Conservation (phyloP, 1,140 invertebrate species). For the Diachasma alloeum region DNA sequence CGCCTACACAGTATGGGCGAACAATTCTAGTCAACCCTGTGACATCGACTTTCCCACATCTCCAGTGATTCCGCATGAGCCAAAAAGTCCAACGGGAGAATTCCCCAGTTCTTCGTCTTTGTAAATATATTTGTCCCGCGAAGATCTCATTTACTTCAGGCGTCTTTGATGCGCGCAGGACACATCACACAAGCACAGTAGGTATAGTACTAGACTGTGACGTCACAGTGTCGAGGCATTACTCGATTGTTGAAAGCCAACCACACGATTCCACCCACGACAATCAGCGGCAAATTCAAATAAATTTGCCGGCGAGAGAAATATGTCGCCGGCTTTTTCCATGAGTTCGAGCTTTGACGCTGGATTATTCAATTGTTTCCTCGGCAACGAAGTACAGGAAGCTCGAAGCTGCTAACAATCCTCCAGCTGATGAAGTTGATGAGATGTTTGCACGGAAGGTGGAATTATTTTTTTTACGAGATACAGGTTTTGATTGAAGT, state of each 20-base stretch:
- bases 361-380: not conserved
- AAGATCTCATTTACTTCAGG: constrained; percentile 20
- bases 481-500: too few species aligned
- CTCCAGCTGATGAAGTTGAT: too few species aligned
- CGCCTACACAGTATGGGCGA: too few species aligned
- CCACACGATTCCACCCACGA: constrained; percentile 39
- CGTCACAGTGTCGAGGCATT: constrained; percentile 45
- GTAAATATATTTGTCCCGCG: not conserved
- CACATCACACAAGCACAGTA: not conserved
- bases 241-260: constrained; percentile 42
- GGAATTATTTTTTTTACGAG: too few species aligned
- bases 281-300: constrained; percentile 51
- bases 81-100: too few species aligned
- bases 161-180: not conserved
- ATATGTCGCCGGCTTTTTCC: not conserved
- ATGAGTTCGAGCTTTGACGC: not conserved
- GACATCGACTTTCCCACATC: too few species aligned
- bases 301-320: constrained; percentile 18
- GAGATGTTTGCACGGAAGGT: too few species aligned
- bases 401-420: too few species aligned
- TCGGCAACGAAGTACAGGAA: too few species aligned
- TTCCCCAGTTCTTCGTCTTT: not conserved
- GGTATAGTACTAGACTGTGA: constrained; percentile 31
- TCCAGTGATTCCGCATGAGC: too few species aligned
- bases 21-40: too few species aligned